Conservation (phyloP, 2,888 invertebrate genomes). For the Orthosia incerta region DNA sequence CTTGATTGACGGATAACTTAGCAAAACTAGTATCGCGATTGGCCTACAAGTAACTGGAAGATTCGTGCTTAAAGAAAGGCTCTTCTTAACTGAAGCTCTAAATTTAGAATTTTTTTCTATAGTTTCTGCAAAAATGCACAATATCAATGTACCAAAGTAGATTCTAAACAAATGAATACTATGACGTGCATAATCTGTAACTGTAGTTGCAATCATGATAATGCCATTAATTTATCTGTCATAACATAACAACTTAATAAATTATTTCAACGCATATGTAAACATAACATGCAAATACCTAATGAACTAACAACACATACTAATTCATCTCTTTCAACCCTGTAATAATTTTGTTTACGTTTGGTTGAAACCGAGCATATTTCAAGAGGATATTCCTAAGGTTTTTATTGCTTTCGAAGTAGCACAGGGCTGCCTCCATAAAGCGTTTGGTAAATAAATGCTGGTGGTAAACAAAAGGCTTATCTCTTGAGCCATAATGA, state of each 20-base stretch:
- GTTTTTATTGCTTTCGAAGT: constrained; percentile 56
- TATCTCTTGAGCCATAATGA: constrained; percentile 62
- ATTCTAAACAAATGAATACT: neutral
- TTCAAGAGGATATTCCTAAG: constrained; percentile 25
- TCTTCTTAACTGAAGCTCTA: too few relatives aligned
- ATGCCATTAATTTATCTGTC: neutral
- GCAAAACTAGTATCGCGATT: too few relatives aligned
- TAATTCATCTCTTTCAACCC: neutral
- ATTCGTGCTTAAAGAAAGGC: too few relatives aligned
- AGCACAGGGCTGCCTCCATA: constrained; percentile 28
- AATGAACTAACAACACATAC: constrained; percentile 7
- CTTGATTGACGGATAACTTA: too few relatives aligned
- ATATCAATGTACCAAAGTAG: neutral
- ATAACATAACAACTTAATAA: neutral
- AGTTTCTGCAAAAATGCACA: too few relatives aligned
- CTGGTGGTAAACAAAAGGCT: constrained; percentile 50
- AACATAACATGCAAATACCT: neutral
- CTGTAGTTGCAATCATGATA: neutral
- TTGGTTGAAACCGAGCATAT: constrained; percentile 26
- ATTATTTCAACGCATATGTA: neutral
- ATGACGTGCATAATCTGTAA: neutral
- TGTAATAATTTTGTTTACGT: neutral
- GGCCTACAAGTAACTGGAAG: too few relatives aligned
- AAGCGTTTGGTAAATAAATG: constrained; percentile 54
- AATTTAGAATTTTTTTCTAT: too few relatives aligned